phyloP scores from a whole-genome alignment of 2,113 vertebrate genomes.

The Acanthisitta chloris region DNA sequence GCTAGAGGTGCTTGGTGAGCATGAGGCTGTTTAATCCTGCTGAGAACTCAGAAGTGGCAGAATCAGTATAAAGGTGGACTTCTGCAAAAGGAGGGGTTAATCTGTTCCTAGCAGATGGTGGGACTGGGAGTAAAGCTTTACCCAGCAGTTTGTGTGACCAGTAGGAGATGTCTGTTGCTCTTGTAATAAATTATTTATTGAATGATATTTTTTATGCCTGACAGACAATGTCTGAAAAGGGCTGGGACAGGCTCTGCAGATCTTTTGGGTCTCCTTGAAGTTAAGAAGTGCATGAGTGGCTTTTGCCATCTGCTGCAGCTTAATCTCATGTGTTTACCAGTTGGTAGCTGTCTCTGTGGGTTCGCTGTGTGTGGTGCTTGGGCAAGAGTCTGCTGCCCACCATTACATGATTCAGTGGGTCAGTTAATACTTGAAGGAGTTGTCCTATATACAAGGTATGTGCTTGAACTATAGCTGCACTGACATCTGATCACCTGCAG shows the following conservation, averaged over 20 bases:
- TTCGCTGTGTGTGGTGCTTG: neutral
- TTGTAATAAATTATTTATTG: neutral
- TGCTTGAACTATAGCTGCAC: neutral
- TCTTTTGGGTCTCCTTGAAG: neutral
- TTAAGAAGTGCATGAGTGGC: neutral
- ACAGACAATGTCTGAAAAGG: neutral
- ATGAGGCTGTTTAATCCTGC: neutral
- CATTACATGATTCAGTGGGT: neutral
- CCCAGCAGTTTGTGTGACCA: neutral
- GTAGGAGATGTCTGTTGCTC: neutral
- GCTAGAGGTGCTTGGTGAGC: neutral
- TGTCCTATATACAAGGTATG: fast-evolving
- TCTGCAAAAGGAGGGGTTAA: neutral
- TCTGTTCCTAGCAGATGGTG: neutral
- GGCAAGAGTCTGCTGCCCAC: neutral
- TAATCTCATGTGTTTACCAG: neutral
- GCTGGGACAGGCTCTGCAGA: neutral
- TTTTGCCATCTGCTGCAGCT: neutral
- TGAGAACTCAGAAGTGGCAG: neutral
- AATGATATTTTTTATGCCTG: neutral
- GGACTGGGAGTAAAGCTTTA: neutral
- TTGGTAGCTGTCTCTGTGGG: neutral
- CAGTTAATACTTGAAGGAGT: neutral
- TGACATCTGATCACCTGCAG: neutral
- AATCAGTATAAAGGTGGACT: neutral